These are phyloP conservation scores for Neolamprologus fasciatus DNA, from an alignment of 2,113 vertebrate species.

Conservation along the genomic window DNA sequence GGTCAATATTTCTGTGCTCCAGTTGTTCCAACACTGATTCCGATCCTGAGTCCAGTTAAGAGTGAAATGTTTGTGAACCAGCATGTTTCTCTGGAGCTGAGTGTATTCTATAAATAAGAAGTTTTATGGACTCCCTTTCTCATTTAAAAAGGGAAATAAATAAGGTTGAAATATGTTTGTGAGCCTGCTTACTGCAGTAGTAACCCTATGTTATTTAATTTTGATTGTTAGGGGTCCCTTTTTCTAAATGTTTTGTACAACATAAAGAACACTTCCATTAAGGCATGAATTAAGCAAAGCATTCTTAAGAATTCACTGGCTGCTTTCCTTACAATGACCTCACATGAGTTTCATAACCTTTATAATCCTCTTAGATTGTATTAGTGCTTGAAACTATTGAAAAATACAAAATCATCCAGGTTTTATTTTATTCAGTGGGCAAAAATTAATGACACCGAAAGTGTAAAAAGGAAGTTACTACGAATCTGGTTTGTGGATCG, in stretches of 20 bases:
- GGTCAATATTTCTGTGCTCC: constrained; percentile 48
- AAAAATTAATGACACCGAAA: background rate
- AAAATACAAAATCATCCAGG: constrained; percentile 23
- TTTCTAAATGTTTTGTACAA: background rate
- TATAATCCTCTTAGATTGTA: constrained; percentile 38
- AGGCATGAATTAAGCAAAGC: background rate
- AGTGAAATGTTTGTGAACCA: background rate
- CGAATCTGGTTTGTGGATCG: background rate
- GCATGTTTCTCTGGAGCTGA: background rate
- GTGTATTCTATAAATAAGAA: background rate
- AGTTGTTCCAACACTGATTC: constrained; percentile 15
- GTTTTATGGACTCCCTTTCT: background rate
- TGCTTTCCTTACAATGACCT: constrained; percentile 33
- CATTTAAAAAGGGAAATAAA: background rate
- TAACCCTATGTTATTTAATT: background rate
- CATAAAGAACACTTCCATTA: background rate
- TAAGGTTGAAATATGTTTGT: background rate
- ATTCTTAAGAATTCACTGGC: background rate
- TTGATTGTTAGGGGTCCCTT: background rate
- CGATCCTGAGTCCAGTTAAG: background rate
- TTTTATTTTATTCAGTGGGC: background rate
- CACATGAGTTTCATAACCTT: constrained; percentile 26
- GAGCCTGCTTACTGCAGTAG: background rate
- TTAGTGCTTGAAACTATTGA: constrained; percentile 19
- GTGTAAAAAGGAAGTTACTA: background rate